These are phyloP conservation scores for Atta cephalotes DNA, from an alignment of 1,140 invertebrate genomes.

Conservation along the genomic window DNA sequence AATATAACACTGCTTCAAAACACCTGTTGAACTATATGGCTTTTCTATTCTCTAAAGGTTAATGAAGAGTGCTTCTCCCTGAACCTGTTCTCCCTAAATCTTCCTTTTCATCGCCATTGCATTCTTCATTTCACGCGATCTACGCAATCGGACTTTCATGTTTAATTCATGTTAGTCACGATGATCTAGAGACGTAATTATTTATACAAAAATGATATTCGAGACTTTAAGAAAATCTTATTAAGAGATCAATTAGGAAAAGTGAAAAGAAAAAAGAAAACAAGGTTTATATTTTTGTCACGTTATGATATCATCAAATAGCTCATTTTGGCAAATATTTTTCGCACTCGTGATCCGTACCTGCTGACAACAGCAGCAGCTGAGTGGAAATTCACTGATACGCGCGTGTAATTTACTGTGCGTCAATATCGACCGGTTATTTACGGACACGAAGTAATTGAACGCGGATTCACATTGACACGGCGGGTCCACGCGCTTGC, in stretches of 20 bases:
- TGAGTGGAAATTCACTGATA: constrained; percentile 43
- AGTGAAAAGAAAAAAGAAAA: not conserved
- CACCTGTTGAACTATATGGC: too few relatives aligned
- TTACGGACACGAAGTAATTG: constrained; percentile 25
- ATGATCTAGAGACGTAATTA: not conserved
- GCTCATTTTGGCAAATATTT: constrained; percentile 25
- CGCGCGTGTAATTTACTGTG: constrained; percentile 6
- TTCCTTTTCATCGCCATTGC: not conserved
- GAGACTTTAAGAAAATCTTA: not conserved
- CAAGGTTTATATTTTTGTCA: not conserved
- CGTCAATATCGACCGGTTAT: constrained; percentile 49
- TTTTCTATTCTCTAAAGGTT: too few relatives aligned
- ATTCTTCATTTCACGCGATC: not conserved
- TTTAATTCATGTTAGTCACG: not conserved
- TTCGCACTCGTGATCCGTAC: not conserved
- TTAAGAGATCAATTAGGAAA: not conserved
- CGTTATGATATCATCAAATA: too few relatives aligned
- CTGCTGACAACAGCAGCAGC: not conserved
- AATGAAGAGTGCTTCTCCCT: not conserved
- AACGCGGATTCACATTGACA: not conserved
- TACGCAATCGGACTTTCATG: not conserved
- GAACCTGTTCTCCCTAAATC: too few relatives aligned
- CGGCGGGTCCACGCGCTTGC: not conserved
- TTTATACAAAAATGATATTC: not conserved
- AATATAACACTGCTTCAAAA: too few relatives aligned